Percentiles rank a stretch among this genome's conserved stretches.
These are phyloP conservation scores for Oophaga pumilio DNA, from an alignment of 2,113 vertebrate species.

Conservation along the genomic window DNA sequence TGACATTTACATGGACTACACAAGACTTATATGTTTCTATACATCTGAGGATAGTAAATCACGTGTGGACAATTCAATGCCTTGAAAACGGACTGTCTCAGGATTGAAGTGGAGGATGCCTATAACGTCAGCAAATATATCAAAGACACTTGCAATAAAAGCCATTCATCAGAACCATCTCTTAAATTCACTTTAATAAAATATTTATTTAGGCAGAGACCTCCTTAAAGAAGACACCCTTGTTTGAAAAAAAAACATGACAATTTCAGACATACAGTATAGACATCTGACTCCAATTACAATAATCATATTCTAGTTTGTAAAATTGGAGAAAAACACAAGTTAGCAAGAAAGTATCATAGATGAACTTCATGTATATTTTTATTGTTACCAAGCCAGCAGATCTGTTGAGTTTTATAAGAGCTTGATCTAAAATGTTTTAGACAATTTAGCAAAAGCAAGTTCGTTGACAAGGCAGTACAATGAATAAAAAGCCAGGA, in stretches of 20 bases:
- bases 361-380: slow-evolving; percentile 27
- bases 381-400: slow-evolving; percentile 26
- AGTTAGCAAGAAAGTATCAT: not conserved
- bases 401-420: not conserved
- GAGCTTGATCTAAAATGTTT: not conserved
- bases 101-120: not conserved
- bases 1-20: too few relatives aligned
- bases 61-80: too few relatives aligned
- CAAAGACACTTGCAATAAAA: not conserved
- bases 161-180: not conserved
- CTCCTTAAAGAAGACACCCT: not conserved
- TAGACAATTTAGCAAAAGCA: not conserved
- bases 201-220: not conserved
- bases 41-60: too few relatives aligned
- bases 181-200: not conserved
- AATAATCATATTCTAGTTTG: not conserved
- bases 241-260: not conserved
- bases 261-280: not conserved
- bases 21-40: too few relatives aligned
- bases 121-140: too few relatives aligned
- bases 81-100: too few relatives aligned
- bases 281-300: not conserved
- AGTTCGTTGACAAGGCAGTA: not conserved
- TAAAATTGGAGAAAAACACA: not conserved
- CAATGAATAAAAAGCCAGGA: not conserved